Evolutionary conservation across 2,113 vertebrate species (phyloP), one percentile per base, ranked within the genome.

Genomic region (Erythrocercus mccallii): DNA sequence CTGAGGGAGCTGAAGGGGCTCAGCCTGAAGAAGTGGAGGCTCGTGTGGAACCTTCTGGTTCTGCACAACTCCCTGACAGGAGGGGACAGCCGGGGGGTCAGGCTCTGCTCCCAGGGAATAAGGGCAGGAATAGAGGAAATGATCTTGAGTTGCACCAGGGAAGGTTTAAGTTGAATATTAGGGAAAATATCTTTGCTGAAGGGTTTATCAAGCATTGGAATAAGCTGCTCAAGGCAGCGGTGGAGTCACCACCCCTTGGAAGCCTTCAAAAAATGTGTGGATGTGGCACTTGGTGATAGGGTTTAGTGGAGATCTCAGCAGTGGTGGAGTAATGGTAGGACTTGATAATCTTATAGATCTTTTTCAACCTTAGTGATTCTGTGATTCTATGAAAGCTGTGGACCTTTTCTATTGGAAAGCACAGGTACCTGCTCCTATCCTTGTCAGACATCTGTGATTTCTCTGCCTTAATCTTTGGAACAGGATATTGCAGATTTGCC

Each of bases 31-130:
- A 40, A 76, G 69, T 7, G 14, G 21, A 61, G 40, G 17, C 4
- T 47, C 15, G 25, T 30, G 13, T 16, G 9, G 17, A 1, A 40
- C 12, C 8, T 35, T 68, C 1, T 61, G 13, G 15, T 3, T 60
- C 70, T 40, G 16, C 11, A 24, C n/a, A 68, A 18, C 8, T 74
- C n/a, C 53, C n/a, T 54, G 9, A 53, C 25, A 62, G 31, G 18
- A 90, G 27, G 2, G 12, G 0, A 3, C 25, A 77, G 25, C 6
- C n/a, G 27, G 68, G 5, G 25, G 10, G 4, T 48, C 10, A 5
- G 25, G 19, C 40, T 69, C 40, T 76, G 15, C 35, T 62, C 22
- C 18, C 35, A 56, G 4, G 12, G 5, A 69, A 48, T 4, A 77
- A 42, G 18, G 18, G 31, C 17, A 69, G 21, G 25, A n/a, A 12